These are phyloP conservation scores for Psylliodes chrysocephalus DNA, from an alignment of 2,888 invertebrate species.

Conservation along the genomic window DNA sequence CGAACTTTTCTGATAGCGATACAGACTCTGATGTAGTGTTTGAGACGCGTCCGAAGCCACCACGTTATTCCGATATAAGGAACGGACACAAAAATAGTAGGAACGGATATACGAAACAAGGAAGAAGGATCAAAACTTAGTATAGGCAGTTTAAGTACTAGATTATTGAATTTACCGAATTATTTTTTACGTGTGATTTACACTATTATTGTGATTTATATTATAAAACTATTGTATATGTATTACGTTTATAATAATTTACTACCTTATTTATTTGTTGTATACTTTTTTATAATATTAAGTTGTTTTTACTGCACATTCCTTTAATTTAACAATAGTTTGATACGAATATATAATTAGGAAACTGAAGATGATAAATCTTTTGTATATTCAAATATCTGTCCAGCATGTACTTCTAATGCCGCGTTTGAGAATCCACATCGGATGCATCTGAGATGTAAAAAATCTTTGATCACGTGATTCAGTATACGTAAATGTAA, in stretches of 20 bases:
- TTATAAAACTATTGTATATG: not conserved
- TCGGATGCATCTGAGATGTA: too few species aligned
- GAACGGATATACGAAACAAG: conserved; percentile 68
- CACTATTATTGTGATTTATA: conserved; percentile 8
- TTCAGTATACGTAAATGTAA: too few species aligned
- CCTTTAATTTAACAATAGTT: not conserved
- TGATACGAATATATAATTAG: not conserved
- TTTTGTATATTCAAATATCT: not conserved
- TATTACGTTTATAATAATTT: too few species aligned
- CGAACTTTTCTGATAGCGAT: conserved; percentile 79
- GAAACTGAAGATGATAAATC: not conserved
- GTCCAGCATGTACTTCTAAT: not conserved
- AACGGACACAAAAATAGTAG: conserved; percentile 69
- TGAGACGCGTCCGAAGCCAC: conserved; percentile 75
- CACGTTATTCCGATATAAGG: conserved; percentile 66
- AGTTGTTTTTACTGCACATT: not conserved
- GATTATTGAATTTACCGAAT: conserved; percentile 1
- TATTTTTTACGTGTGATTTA: conserved; percentile 15
- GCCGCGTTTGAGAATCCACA: too few species aligned
- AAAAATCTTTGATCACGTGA: too few species aligned
- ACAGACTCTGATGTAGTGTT: conserved; percentile 88
- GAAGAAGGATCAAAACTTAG: conserved; percentile 66
- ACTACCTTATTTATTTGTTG: too few species aligned
- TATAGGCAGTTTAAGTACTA: conserved; percentile 5
- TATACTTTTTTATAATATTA: too few species aligned